Base-by-base conservation (phyloP, 2,888 invertebrate species). In the Thereva nobilitata region DNA sequence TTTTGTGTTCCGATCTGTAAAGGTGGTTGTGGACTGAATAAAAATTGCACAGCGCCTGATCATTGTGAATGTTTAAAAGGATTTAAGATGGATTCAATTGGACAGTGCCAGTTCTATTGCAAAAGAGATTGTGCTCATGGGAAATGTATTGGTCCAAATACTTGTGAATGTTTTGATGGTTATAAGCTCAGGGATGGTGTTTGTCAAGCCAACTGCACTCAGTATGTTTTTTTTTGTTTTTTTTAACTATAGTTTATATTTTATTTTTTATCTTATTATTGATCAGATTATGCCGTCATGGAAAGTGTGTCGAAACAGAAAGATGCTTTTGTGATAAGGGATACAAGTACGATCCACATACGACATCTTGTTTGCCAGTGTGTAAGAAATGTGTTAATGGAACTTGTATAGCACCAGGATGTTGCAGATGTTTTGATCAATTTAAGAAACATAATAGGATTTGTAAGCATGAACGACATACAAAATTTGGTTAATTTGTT, bases 1-100 rank as follows among this genome's bases (percentile, higher is more conserved):
- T 86, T 82, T 74, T 90, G 90, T 72, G 73, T 84, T 0, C 88
- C 90, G 0, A 78, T 80, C 35, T 90, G 90, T 73, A 79, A 77
- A 38, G 74, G 67, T 5, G 77, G 77, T 1, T 78, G 78, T 47
- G 72, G 67, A 12, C 74, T 72, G 68, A 71, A 69, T 7, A 78
- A 77, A 61, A 79, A 79, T 68, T 81, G 80, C 70, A 72, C 81
- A 70, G 71, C 74, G 66, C 83, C 83, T 0, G 76, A 82, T 69
- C 71, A 73, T 1, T 82, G 82, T 70, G 74, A 78, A 55, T 85
- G 85, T 67, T 72, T 77, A 38, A 70, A 73, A 9, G 84, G 84
- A 5, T 84, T 79, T 67, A 76, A 74, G 12, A 63, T 79, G n/a
- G 76, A 72, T 37, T 75, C 76, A 66, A 71, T 72, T 7, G 79